Conservation (phyloP, 2,113 vertebrate species). For the Ploceus nigricollis region DNA sequence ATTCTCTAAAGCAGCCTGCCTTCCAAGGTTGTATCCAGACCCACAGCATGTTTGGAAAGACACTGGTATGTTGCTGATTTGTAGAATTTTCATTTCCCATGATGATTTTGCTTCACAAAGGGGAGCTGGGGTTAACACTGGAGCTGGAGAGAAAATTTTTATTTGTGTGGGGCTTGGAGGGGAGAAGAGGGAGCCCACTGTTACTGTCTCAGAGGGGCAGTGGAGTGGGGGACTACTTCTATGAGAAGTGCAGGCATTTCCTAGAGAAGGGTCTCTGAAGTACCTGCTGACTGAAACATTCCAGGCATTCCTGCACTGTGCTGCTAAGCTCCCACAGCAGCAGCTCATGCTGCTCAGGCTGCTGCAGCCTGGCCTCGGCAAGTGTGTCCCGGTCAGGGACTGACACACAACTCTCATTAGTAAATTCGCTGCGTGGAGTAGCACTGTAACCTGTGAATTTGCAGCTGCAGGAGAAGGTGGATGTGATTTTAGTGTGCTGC, state of each 20-base stretch:
- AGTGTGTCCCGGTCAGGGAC: not conserved
- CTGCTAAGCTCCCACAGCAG: not conserved
- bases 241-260: not conserved
- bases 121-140: not conserved
- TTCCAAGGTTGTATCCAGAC: not conserved
- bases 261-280: not conserved
- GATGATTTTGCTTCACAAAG: not conserved
- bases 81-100: not conserved
- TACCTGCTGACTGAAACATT: conserved; percentile 27
- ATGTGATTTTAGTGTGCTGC: not conserved
- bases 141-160: not conserved
- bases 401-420: not conserved
- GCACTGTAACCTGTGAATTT: not conserved
- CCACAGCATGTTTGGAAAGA: not conserved
- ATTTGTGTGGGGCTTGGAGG: not conserved
- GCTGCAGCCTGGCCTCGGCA: not conserved
- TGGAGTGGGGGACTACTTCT: no score
- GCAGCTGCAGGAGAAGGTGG: not conserved
- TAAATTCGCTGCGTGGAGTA: not conserved
- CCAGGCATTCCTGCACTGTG: not conserved
- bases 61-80: not conserved
- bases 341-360: not conserved
- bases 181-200: not conserved
- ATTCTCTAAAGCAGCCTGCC: not conserved
- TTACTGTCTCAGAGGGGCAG: not conserved